Evolutionary conservation across 2,888 invertebrate genomes (phyloP), one percentile per base, ranked within the genome.

Genomic region (Lasioglossum villosulum): DNA sequence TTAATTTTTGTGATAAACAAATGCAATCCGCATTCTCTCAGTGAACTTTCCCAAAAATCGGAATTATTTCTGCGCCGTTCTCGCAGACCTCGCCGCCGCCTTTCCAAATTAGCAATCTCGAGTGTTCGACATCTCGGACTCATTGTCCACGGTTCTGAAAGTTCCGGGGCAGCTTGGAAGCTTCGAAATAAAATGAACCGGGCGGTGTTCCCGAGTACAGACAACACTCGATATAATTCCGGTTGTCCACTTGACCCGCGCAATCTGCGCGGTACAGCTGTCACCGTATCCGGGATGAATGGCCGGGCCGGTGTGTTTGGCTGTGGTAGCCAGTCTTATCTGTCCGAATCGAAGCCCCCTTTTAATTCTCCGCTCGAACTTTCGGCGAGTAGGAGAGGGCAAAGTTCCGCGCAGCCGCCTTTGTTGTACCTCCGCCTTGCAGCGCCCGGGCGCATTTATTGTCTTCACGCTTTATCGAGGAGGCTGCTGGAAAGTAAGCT

Each of bases 401-500:
- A 59, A 86, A 87, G 87, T 87, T 86, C 52, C 86, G 80, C 81
- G 86, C 86, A 78, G 86, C 27, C 78, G 83, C 75, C 56, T 79
- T 78, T 59, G 59, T 76, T 75, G 34, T 27, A 30, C 30, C 23
- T n/a, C 56, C 39, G 2, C 37, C 34, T 66, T 19, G 14, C 23
- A 19, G 45, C 39, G 30, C 23, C 34, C 68, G 37, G 83, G 48
- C 76, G 86, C 88, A 83, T 89, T 90, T 91, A 93, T 93, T 94
- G 93, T 93, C 91, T 90, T 82, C 78, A 86, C 80, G 86, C 85
- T 91, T 91, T 91, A 93, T 93, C 87, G 90, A 89, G 89, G 89
- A 84, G 85, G 87, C 86, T 86, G 87, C 77, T 45, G 78, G 89
- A 93, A 94, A 93, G 92, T 93, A 94, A 94, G 94, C 94, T 94